These are phyloP conservation scores for Ptilorrhoa leucosticta DNA, from an alignment of 2,113 vertebrate genomes.

Conservation along the genomic window DNA sequence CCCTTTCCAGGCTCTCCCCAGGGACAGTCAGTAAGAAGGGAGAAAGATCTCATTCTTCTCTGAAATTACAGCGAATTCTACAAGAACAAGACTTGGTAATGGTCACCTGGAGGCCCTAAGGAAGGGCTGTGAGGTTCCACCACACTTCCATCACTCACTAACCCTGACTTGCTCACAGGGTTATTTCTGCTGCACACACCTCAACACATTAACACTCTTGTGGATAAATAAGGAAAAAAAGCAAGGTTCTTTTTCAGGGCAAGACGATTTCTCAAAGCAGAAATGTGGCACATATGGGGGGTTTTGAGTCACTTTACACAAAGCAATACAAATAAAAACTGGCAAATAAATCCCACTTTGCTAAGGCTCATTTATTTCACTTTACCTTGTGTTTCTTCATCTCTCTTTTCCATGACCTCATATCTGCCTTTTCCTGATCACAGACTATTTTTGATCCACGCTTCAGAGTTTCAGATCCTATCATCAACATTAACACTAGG, in stretches of 20 bases:
- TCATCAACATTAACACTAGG: not conserved
- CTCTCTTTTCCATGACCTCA: not conserved
- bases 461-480: not conserved
- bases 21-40: not conserved
- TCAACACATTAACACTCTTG: not conserved
- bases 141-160: no score
- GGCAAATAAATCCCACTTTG: not conserved
- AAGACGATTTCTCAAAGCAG: not conserved
- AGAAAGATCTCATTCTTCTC: not conserved
- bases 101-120: not conserved
- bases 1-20: not conserved
- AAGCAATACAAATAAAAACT: not conserved
- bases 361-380: not conserved
- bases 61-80: not conserved
- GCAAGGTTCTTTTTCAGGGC: not conserved
- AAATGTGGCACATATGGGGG: accelerated
- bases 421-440: not conserved
- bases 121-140: not conserved
- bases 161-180: not conserved
- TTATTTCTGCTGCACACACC: not conserved
- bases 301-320: not conserved
- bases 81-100: not conserved
- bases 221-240: not conserved
- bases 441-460: not conserved
- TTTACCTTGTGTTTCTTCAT: not conserved